Conservation (phyloP, 35 echinoderm and acorn worm genomes). For the Ophiothrix spiculata region DNA sequence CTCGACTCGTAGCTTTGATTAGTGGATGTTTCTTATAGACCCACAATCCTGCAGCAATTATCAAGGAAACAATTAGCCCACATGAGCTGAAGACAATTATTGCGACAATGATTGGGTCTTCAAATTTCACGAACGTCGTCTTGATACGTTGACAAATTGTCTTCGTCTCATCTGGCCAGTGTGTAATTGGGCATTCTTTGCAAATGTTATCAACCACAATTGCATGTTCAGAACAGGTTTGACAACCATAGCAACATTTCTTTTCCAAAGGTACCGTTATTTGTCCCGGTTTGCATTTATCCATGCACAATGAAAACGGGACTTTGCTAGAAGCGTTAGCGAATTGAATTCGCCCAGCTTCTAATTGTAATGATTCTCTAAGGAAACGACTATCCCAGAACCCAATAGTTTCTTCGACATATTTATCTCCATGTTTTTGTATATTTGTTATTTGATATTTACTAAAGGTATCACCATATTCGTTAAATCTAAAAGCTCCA, state of each 20-base stretch:
- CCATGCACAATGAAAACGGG: constrained; percentile 24
- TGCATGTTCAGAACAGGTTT: not conserved
- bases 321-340: not conserved
- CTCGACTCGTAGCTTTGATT: constrained; percentile 21
- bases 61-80: not conserved
- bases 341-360: not conserved
- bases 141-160: not conserved
- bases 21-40: constrained; percentile 11
- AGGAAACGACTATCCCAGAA: not conserved
- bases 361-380: not conserved
- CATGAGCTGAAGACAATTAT: not conserved
- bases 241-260: constrained; percentile 33
- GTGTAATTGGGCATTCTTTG: not conserved
- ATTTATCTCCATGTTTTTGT: not conserved
- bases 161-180: not conserved
- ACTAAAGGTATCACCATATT: constrained; percentile 11
- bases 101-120: not conserved
- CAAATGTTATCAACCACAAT: not conserved
- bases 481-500: constrained; percentile 9
- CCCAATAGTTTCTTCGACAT: not conserved
- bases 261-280: not conserved
- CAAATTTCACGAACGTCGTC: not conserved
- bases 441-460: not conserved
- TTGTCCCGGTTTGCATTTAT: constrained; percentile 6
- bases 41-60: not conserved